phyloP scores from a whole-genome alignment of 2,888 invertebrate species.

The Heliconius hortense region DNA sequence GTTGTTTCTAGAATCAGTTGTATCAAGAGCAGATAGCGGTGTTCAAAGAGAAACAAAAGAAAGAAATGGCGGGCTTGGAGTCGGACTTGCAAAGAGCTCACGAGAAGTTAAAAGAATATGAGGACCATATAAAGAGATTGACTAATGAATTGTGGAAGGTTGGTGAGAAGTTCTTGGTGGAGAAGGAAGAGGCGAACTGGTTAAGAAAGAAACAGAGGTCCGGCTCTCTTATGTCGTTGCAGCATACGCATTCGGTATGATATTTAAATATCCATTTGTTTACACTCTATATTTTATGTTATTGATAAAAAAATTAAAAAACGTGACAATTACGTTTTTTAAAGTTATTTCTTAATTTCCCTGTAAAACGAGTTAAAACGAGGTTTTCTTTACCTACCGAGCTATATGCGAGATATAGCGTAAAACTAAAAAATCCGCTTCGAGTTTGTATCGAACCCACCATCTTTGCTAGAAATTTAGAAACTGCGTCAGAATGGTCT shows the following conservation, averaged over 20 bases:
- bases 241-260: slow-evolving; percentile 70
- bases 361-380: too few species aligned
- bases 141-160: slow-evolving; percentile 83
- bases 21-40: slow-evolving; percentile 84
- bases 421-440: too few species aligned
- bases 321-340: too few species aligned
- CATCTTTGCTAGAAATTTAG: too few species aligned
- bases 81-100: slow-evolving; percentile 78
- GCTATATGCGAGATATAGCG: too few species aligned
- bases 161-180: slow-evolving; percentile 82
- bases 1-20: slow-evolving; percentile 76
- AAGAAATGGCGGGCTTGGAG: slow-evolving; percentile 75
- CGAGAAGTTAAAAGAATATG: slow-evolving; percentile 73
- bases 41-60: slow-evolving; percentile 75
- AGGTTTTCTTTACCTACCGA: too few species aligned
- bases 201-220: slow-evolving; percentile 65
- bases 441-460: too few species aligned
- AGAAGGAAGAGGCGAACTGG: slow-evolving; percentile 81
- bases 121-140: slow-evolving; percentile 69
- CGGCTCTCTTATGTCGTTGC: slow-evolving; percentile 73
- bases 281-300: neutral
- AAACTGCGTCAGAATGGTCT: too few species aligned
- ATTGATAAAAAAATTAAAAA: too few species aligned
- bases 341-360: too few species aligned
- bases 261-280: neutral